A percentile compares a stretch with the other conserved stretches of the same genome.
phyloP scores from a whole-genome alignment of 2,888 invertebrate genomes.

The Andrena trimmerana region DNA sequence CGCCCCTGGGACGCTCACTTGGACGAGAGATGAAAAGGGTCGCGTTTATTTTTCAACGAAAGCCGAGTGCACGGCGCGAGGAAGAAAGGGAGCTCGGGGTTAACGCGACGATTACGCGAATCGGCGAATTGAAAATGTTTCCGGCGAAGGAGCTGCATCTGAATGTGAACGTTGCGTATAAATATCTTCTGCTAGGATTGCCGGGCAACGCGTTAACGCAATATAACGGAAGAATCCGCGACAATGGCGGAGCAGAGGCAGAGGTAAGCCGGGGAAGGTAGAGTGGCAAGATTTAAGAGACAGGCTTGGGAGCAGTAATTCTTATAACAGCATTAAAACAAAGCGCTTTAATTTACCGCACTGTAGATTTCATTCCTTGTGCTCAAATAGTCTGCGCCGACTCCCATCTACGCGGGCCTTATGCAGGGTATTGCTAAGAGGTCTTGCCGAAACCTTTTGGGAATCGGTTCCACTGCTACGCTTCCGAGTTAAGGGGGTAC shows the following conservation, averaged over 20 bases:
- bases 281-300: constrained; percentile 73
- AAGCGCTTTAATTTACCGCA: constrained; percentile 84
- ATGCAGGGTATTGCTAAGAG: constrained; percentile 22
- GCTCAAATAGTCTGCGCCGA: constrained; percentile 57
- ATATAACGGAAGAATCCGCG: constrained; percentile 50
- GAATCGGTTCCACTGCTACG: background rate
- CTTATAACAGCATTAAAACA: constrained; percentile 83
- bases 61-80: too few relatives aligned
- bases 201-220: constrained; percentile 36
- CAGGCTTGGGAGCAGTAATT: constrained; percentile 79
- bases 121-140: constrained; percentile 9
- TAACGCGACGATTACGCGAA: too few relatives aligned
- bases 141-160: too few relatives aligned
- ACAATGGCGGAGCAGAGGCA: constrained; percentile 54
- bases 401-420: constrained; percentile 53
- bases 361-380: constrained; percentile 82
- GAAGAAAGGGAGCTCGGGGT: too few relatives aligned
- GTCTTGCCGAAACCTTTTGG: constrained; percentile 19
- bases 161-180: background rate
- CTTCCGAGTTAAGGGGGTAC: background rate
- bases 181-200: background rate
- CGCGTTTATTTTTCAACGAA: background rate
- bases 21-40: background rate
- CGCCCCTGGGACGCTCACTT: background rate
- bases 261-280: constrained; percentile 59